Conservation (phyloP, 2,797 vertebrate genomes). For the Aphelocoma californica region DNA sequence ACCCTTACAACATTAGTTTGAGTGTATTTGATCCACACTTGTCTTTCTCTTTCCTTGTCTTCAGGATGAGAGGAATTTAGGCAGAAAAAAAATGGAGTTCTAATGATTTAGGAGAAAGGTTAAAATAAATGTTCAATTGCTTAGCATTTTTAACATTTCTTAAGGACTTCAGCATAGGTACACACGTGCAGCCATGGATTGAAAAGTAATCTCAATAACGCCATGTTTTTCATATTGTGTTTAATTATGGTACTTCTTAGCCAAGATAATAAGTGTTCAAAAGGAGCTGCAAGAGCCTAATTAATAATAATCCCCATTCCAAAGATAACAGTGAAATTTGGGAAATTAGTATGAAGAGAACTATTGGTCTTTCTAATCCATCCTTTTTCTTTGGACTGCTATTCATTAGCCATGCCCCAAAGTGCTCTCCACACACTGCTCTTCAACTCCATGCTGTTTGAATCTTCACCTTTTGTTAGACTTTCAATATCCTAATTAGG, state of each 20-base stretch:
- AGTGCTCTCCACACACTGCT: conserved; percentile 3
- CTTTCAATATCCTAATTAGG: conserved; percentile 37
- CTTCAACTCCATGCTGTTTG: not conserved
- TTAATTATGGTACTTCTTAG: conserved; percentile 18
- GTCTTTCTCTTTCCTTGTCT: not conserved
- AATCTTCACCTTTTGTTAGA: conserved; percentile 45
- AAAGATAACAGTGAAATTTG: not conserved
- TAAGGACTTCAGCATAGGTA: not conserved
- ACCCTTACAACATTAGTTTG: not conserved
- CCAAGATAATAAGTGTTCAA: not conserved
- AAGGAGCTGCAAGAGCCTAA: not conserved
- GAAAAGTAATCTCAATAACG: not conserved
- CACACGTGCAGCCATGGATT: not conserved
- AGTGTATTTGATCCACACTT: not conserved
- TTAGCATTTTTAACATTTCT: not conserved
- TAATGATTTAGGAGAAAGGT: not conserved
- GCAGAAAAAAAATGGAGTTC: not conserved
- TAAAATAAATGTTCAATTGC: not conserved
- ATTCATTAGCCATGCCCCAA: not conserved
- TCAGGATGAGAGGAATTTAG: not conserved
- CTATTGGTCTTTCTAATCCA: conserved; percentile 17
- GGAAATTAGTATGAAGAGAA: conserved; percentile 23
- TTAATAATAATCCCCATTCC: conserved; percentile 2
- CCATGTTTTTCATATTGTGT: not conserved
- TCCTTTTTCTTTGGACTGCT: not conserved